These are phyloP conservation scores for Nothoprocta pentlandii DNA, from an alignment of 2,113 vertebrate species.

Conservation along the genomic window DNA sequence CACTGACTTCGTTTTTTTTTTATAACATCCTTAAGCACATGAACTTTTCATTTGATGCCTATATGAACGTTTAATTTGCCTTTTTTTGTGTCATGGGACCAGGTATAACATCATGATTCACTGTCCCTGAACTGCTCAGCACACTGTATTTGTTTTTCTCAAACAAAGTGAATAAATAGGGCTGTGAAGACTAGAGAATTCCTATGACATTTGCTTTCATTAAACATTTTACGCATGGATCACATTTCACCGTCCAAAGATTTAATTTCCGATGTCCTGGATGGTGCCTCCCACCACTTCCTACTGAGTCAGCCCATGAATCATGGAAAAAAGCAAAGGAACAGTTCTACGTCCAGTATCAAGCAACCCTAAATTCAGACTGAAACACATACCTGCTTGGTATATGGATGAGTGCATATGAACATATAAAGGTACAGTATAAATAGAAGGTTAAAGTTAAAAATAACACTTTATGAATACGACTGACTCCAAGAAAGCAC, in stretches of 20 bases:
- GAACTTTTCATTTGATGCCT: neutral
- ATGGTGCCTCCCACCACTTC: neutral
- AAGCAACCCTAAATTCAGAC: neutral
- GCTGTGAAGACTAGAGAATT: neutral
- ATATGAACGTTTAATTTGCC: neutral
- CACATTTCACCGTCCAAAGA: neutral
- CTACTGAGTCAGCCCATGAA: fast-evolving
- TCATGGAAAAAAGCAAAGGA: neutral
- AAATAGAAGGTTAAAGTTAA: neutral
- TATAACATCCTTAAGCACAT: neutral
- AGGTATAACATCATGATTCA: neutral
- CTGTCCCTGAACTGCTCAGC: neutral
- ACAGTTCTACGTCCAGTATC: neutral
- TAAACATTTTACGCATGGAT: neutral
- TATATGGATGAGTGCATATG: neutral
- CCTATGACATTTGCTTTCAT: neutral
- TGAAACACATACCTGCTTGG: neutral
- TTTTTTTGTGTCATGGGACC: neutral
- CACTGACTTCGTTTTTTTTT: neutral
- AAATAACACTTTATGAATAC: constrained; percentile 10
- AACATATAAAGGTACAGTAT: neutral
- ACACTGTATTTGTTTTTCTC: neutral
- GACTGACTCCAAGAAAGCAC: neutral
- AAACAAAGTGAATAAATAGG: neutral
- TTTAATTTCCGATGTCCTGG: neutral